Evolutionary conservation across 2,797 vertebrate genomes (phyloP), one percentile per base, ranked within the genome.

Genomic region (Spatula clypeata): DNA sequence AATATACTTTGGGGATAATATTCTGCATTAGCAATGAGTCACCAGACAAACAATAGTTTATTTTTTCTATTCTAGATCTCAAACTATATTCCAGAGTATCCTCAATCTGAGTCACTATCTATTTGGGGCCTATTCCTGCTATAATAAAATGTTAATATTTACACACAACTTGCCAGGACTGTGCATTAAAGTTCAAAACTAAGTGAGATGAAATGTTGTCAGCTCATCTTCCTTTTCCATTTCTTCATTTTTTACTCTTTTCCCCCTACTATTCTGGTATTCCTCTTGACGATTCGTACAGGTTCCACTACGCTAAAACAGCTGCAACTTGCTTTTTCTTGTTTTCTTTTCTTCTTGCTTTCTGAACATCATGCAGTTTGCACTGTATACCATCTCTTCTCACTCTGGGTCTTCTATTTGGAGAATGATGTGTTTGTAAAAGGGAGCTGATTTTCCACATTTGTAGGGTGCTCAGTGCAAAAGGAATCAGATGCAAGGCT

Each of bases 21-120:
- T 42, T 75, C 54, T 69, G 79, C 65, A 66, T 44, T 69, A 86
- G 45, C 88, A 95, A 92, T 88, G 6, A 73, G 11, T 91, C 66
- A 79, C 27, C 11, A 54, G 31, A 32, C 7, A 64, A 94, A 67
- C 16, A 80, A 66, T 9, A 62, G n/a, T 44, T 5, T 44, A 2
- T 42, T 23, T 77, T 71, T 84, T 44, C 45, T 75, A 31, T 12
- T 74, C 67, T 71, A 88, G 55, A 83, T 67, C 40, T 64, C 31
- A 57, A 58, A 14, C 27, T 34, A 58, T 44, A 53, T 83, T 90
- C 67, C 42, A 34, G 42, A 90, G 17, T 53, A 44, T 24, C 38
- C 51, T 92, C 70, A 32, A 88, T 40, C 65, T 66, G 54, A 81
- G 47, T 65, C 61, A 74, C 29, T 55, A 47, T 6, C 58, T 93